Percentiles rank a stretch among this genome's conserved stretches.
Evolutionary conservation across 1,140 invertebrate genomes (phyloP).

Genomic region (Zophobas atratus): DNA sequence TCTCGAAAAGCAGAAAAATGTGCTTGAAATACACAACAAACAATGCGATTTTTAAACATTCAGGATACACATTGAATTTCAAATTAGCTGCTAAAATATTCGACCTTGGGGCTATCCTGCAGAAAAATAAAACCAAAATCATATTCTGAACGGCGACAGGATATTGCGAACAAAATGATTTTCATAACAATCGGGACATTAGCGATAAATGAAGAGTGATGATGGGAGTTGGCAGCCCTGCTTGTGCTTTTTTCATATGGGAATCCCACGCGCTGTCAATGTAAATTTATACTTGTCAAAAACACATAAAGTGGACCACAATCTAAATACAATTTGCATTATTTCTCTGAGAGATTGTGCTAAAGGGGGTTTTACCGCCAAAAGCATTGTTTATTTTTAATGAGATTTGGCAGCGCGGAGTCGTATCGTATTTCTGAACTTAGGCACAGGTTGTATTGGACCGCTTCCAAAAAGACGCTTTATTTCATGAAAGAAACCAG

Average conservation of each 20-base stretch:
- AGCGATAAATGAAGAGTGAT: constrained; percentile 5
- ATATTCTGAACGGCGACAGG: neutral
- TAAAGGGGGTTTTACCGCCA: neutral
- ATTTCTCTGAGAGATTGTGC: neutral
- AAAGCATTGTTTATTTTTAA: constrained; percentile 36
- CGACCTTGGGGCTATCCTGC: constrained; percentile 48
- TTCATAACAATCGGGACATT: constrained; percentile 9
- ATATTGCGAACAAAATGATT: neutral
- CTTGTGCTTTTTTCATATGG: neutral
- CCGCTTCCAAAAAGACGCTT: constrained; percentile 40
- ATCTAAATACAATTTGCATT: constrained; percentile 1
- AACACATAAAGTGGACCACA: neutral
- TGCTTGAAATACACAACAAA: constrained; percentile 35
- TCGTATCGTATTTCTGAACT: constrained; percentile 36
- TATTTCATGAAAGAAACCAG: constrained; percentile 42
- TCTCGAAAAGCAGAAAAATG: constrained; percentile 25
- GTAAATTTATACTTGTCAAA: neutral
- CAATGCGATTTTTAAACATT: constrained; percentile 46
- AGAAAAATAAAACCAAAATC: constrained; percentile 25
- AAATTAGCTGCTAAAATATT: constrained; percentile 52
- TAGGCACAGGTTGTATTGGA: constrained; percentile 46
- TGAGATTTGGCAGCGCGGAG: constrained; percentile 4
- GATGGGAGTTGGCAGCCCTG: constrained; percentile 7
- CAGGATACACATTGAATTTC: constrained; percentile 51
- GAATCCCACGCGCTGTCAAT: constrained; percentile 33